These are phyloP conservation scores for Sebastiscus albofasciatus DNA, from an alignment of 2,797 vertebrate species.

Conservation along the genomic window DNA sequence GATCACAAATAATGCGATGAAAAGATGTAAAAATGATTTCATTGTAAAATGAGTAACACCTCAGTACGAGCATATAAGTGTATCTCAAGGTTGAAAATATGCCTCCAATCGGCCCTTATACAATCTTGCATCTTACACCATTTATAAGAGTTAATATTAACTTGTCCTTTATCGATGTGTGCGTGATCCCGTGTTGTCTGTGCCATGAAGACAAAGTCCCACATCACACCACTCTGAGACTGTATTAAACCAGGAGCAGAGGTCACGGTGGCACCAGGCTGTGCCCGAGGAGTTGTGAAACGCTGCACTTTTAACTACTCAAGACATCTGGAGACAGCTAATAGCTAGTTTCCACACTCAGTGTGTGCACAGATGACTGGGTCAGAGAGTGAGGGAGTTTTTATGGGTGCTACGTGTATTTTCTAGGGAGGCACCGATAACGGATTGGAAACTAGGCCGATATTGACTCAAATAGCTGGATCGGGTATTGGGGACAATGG, in stretches of 20 bases:
- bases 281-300: conserved; percentile 22
- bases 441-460: rapidly evolving
- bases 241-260: conserved; percentile 30
- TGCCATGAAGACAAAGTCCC: neutral
- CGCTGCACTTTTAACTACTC: neutral
- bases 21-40: neutral
- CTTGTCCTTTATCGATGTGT: conserved; percentile 3
- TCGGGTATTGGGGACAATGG: no score
- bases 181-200: neutral
- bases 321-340: conserved; percentile 10
- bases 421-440: neutral
- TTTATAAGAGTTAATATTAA: conserved; percentile 1
- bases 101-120: no score
- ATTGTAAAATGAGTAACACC: no score
- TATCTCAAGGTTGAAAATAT: neutral
- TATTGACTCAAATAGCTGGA: no score
- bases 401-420: neutral
- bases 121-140: neutral
- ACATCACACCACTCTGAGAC: neutral
- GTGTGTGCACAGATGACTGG: conserved; percentile 36
- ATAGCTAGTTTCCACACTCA: conserved; percentile 13
- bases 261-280: conserved; percentile 31
- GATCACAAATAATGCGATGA: neutral
- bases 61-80: neutral
- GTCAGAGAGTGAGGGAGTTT: conserved; percentile 15